phyloP scores from a whole-genome alignment of 2,888 invertebrate species.

The Diabrotica balteata region DNA sequence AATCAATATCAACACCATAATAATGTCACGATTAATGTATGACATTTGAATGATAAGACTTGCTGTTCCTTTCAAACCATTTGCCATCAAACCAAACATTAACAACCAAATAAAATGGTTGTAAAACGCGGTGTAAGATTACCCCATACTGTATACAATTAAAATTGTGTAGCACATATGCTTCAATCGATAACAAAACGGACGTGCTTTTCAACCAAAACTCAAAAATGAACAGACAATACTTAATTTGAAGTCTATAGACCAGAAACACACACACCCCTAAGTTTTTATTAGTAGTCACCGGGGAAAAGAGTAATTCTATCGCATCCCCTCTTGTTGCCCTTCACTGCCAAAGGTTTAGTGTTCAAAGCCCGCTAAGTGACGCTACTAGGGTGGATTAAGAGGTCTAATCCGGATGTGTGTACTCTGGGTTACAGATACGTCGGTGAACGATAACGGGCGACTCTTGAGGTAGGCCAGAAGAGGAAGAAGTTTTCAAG shows the following conservation, averaged over 20 bases:
- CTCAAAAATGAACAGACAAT: slow-evolving; percentile 12
- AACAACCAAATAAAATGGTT: no score
- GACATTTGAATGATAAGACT: no score
- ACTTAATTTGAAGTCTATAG: slow-evolving; percentile 12
- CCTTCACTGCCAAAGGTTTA: neutral
- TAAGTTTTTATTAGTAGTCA: slow-evolving; percentile 3
- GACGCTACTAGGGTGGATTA: slow-evolving; percentile 12
- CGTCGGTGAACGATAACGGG: neutral
- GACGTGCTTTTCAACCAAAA: neutral
- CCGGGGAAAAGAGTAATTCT: slow-evolving; percentile 8
- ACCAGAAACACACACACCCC: slow-evolving; percentile 5
- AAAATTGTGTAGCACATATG: neutral
- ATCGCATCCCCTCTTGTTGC: slow-evolving; percentile 1
- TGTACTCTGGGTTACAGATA: slow-evolving; percentile 4
- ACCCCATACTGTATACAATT: neutral
- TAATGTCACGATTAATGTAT: no score
- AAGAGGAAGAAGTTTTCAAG: no score
- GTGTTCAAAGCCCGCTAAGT: slow-evolving; percentile 14
- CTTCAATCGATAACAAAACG: neutral
- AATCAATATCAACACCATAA: no score
- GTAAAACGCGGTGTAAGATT: no score
- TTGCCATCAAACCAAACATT: no score
- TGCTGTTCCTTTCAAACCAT: no score
- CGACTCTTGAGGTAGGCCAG: neutral
- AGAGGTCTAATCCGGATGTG: slow-evolving; percentile 17